Conservation (phyloP, 2,888 invertebrate genomes). For the Vanessa cardui region DNA sequence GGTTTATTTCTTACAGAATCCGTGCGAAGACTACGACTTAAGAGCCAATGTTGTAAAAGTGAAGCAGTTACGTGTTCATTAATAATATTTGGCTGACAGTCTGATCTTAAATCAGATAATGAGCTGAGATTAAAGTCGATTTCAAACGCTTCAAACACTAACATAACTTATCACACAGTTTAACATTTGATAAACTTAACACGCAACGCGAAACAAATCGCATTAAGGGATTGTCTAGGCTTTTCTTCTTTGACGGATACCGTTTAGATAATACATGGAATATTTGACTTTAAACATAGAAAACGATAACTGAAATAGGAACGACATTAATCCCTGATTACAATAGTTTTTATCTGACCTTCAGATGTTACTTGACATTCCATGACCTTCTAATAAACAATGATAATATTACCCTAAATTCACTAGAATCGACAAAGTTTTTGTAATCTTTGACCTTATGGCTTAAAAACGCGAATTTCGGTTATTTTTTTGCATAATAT, state of each 20-base stretch:
- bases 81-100: too few species aligned
- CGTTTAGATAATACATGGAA: background rate
- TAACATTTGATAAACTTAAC: too few species aligned
- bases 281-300: background rate
- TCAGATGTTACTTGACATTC: conserved; percentile 26
- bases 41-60: too few species aligned
- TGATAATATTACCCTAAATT: conserved; percentile 15
- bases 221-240: too few species aligned
- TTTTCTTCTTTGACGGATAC: background rate
- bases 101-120: too few species aligned
- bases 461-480: conserved; percentile 1
- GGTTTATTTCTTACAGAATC: too few species aligned
- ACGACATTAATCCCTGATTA: conserved; percentile 2
- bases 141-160: too few species aligned
- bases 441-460: conserved; percentile 6
- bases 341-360: conserved; percentile 13
- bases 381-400: conserved; percentile 15
- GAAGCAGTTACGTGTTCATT: too few species aligned
- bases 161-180: too few species aligned
- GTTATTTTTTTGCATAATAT: background rate
- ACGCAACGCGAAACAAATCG: too few species aligned
- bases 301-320: background rate
- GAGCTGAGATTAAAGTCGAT: too few species aligned
- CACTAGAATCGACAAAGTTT: conserved; percentile 6
- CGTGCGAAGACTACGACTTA: too few species aligned